Percentiles rank a stretch among this genome's conserved stretches.
Evolutionary conservation across 2,797 vertebrate genomes (phyloP).

Genomic region (Rachycentron canadum): DNA sequence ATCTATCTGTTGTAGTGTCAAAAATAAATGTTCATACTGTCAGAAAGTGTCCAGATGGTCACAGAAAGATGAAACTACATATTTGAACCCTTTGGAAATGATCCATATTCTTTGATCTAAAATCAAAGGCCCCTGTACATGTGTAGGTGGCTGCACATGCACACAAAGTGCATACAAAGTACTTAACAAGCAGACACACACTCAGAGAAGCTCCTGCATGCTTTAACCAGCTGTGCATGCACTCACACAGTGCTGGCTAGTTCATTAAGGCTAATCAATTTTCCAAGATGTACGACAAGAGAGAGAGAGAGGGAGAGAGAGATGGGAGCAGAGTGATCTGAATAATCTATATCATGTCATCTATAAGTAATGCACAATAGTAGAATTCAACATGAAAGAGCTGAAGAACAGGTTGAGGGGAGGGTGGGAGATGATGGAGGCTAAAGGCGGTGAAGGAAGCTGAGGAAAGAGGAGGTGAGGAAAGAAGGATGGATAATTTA

Average conservation of each 20-base stretch:
- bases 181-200: neutral
- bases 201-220: neutral
- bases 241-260: neutral
- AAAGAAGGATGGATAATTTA: neutral
- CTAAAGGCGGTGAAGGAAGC: neutral
- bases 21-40: no score
- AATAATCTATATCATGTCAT: conserved; percentile 42
- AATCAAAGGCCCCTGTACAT: neutral
- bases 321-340: conserved; percentile 22
- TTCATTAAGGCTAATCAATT: conserved; percentile 28
- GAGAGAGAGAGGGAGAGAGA: neutral
- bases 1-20: no score
- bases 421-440: neutral
- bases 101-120: no score
- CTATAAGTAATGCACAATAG: conserved; percentile 20
- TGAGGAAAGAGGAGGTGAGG: neutral
- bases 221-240: neutral
- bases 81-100: no score
- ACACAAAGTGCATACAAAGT: neutral
- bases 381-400: neutral
- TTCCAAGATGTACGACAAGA: neutral
- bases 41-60: no score
- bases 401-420: neutral
- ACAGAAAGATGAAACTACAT: no score
- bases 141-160: no score